Evolutionary conservation across 2,797 vertebrate species (phyloP).

Genomic region (Salmo trutta): DNA sequence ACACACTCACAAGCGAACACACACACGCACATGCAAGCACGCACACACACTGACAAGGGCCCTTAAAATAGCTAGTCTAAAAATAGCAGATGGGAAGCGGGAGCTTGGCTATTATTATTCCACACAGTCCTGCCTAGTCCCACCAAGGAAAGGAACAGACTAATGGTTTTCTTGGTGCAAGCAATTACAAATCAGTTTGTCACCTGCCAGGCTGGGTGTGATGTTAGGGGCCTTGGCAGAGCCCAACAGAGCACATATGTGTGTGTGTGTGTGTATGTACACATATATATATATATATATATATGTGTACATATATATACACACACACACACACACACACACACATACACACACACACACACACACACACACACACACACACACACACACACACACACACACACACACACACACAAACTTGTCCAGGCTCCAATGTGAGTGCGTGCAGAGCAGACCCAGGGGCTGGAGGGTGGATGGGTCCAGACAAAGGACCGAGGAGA

Average conservation of each 20-base stretch:
- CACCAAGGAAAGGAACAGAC: constrained; percentile 81
- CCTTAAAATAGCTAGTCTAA: constrained; percentile 75
- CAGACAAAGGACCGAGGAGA: no score
- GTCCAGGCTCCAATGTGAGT: neutral
- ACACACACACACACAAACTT: constrained; percentile 16
- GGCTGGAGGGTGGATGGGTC: neutral
- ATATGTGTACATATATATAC: no score
- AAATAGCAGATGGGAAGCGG: constrained; percentile 68
- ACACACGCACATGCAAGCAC: constrained; percentile 17
- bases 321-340: no score
- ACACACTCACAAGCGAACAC: constrained; percentile 11
- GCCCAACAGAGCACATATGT: constrained; percentile 34
- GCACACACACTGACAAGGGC: constrained; percentile 25
- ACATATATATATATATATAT: no score
- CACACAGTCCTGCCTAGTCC: constrained; percentile 71
- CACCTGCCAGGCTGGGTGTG: constrained; percentile 79
- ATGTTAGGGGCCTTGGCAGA: constrained; percentile 73
- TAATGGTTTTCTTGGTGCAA: constrained; percentile 87
- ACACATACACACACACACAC: constrained; percentile 8
- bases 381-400: constrained; percentile 29
- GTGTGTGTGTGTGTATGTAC: no score
- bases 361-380: constrained; percentile 30
- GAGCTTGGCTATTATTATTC: constrained; percentile 79
- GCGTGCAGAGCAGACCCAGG: neutral
- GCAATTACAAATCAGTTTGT: constrained; percentile 96